Base-by-base conservation (phyloP, 2,888 invertebrate genomes). In the Tetanocera ferruginea region DNA sequence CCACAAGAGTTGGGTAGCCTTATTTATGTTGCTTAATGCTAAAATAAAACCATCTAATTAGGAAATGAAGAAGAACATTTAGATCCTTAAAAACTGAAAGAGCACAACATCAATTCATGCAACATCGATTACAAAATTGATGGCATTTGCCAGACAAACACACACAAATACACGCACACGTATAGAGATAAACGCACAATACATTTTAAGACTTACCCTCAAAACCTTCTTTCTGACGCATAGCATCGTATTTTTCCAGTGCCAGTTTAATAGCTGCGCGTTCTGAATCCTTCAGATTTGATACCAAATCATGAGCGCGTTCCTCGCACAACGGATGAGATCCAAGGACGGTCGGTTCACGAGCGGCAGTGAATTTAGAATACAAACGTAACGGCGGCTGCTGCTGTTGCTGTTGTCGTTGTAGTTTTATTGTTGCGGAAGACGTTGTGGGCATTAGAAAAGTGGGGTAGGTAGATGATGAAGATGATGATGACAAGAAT, bases 201-300 rank as follows among this genome's bases (percentile, higher is more conserved):
- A 69, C 14, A 51, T 28, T 25, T 31, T 17, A 57, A 8, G 2
- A 85, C 87, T 89, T 91, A 95, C 96, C 95, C 93, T 95, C 95
- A 86, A 93, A 95, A 86, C 93, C 93, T 78, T 94, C 94, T 89
- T 95, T 95, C 76, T 93, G 91, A 85, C 93, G 91, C 84, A 94
- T 93, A 0, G 95, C 94, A 85, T 95, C 93, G 86, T 93, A 94
- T 87, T 95, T 94, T 82, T 93, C 93, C 62, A 96, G 89, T 1
- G 95, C 95, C 66, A 90, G 89, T 78, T 93, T 91, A 67, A 96
- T 90, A 82, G 94, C 90, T 82, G 91, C 92, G 72, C 96, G 91
- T 87, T 96, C 96, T 72, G 94, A 94, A 73, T 93, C 92, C 55
- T 93, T 95, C 52, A 96, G 90, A 83, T 93, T 93, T 51, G 94